These are phyloP conservation scores for Dasysyrphus tricinctus DNA, from an alignment of 2,888 invertebrate genomes.

Conservation along the genomic window DNA sequence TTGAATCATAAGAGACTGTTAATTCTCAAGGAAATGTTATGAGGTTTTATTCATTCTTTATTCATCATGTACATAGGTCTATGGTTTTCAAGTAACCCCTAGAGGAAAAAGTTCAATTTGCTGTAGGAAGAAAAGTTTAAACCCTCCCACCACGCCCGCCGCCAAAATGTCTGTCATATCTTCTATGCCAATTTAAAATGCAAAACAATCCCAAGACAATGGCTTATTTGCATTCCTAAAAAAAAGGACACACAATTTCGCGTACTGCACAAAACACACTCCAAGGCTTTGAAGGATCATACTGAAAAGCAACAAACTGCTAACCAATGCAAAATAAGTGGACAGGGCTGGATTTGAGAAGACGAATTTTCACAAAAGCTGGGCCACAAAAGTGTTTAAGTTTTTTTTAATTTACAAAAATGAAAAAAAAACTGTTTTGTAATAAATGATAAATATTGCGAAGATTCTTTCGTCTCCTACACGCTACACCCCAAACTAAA, in stretches of 20 bases:
- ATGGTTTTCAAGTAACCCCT: not conserved
- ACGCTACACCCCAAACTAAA: no score
- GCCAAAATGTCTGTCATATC: slow-evolving; percentile 31
- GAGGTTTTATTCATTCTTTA: not conserved
- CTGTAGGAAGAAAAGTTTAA: slow-evolving; percentile 41
- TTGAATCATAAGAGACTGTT: slow-evolving; percentile 56
- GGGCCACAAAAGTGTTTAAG: no score
- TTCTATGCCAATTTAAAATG: slow-evolving; percentile 69
- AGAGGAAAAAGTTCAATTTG: slow-evolving; percentile 55
- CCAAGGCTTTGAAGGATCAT: slow-evolving; percentile 56
- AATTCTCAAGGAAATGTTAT: slow-evolving; percentile 65
- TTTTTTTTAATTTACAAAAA: no score
- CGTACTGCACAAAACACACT: slow-evolving; percentile 45
- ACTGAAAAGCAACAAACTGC: slow-evolving; percentile 55
- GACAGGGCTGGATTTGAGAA: not conserved
- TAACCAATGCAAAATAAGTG: slow-evolving; percentile 38
- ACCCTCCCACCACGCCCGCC: not conserved
- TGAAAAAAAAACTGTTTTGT: no score
- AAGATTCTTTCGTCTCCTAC: no score
- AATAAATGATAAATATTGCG: no score
- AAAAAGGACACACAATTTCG: slow-evolving; percentile 50
- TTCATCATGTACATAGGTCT: not conserved
- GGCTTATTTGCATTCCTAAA: slow-evolving; percentile 69
- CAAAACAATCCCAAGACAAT: slow-evolving; percentile 71
- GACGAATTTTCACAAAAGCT: not conserved